Base-by-base conservation (phyloP, 2,113 vertebrate species). In the Ctenomys sociabilis region DNA sequence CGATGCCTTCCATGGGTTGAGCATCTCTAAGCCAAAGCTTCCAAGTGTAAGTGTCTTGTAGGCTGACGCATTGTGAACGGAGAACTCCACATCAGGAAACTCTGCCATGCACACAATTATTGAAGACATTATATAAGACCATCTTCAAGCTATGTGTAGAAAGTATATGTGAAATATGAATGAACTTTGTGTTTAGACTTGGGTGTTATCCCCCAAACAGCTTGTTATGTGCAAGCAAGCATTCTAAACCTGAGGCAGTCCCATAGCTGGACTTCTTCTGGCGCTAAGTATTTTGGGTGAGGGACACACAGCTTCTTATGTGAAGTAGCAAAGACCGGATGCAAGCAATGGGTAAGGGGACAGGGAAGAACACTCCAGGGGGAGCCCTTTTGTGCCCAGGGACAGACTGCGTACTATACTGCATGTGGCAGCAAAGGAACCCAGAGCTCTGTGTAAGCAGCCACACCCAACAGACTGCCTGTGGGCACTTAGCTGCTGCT, bases 361-460 rank as follows among this genome's bases (percentile, higher is more conserved):
- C 52, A 72, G 52, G 1, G 35, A 77, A 30, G 72, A 24, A 19
- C 3, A 0, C 3, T 66, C 22, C 30, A 32, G 0, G 2, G 0
- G 28, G 85, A 82, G 4, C 30, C 3, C 3, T 45, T 70, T 40
- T 17, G 14, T 1, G 19, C 28, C 24, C 24, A 43, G 59, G 61
- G 57, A 2, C 9, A 40, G 1, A 43, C 32, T n/a, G 85, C 24
- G 28, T 9, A 81, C 52, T 78, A 77, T 14, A 37, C 3, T 0
- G 8, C 28, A 37, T 54, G 43, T 28, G 35, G 57, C 0, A 37
- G 57, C 0, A 21, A 28, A 77, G 85, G 77, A 73, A 7, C 12
- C 54, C 40, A 64, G 22, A 10, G 8, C 8, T 49, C 12, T n/a
- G 32, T 61, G 49, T 0, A 8, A 52, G n/a, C 28, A 66, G 72